phyloP scores from a whole-genome alignment of 92 coral and sea anemone species.

The Desmophyllum pertusum region DNA sequence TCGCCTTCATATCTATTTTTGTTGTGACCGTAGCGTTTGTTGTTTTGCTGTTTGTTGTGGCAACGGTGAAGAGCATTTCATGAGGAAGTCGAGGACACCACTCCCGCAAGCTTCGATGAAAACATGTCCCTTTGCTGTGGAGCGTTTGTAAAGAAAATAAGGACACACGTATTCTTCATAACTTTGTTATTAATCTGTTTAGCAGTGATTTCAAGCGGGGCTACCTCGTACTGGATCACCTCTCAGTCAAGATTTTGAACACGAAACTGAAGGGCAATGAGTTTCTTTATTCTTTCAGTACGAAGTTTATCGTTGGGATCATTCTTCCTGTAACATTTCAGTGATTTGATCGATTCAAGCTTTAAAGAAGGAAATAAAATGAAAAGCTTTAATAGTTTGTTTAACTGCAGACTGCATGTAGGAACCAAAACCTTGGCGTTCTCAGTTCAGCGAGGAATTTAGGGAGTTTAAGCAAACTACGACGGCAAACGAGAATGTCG shows the following conservation, averaged over 20 bases:
- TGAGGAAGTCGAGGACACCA: not conserved
- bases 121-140: not conserved
- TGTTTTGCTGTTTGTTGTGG: not conserved
- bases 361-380: not conserved
- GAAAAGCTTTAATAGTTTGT: too few species aligned
- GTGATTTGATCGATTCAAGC: not conserved
- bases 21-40: not conserved
- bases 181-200: not conserved
- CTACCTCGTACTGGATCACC: not conserved
- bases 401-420: too few species aligned
- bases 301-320: not conserved
- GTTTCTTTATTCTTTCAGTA: not conserved
- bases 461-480: too few species aligned
- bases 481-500: too few species aligned
- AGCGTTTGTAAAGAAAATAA: not conserved
- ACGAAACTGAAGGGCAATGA: not conserved
- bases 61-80: not conserved
- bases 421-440: too few species aligned
- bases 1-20: not conserved
- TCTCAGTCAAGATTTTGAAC: not conserved
- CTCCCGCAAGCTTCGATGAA: too few species aligned
- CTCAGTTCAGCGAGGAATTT: too few species aligned
- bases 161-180: not conserved
- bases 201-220: not conserved
- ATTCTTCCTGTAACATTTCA: not conserved